These are phyloP conservation scores for Coreoperca whiteheadi DNA, from an alignment of 2,113 vertebrate genomes.

Conservation along the genomic window DNA sequence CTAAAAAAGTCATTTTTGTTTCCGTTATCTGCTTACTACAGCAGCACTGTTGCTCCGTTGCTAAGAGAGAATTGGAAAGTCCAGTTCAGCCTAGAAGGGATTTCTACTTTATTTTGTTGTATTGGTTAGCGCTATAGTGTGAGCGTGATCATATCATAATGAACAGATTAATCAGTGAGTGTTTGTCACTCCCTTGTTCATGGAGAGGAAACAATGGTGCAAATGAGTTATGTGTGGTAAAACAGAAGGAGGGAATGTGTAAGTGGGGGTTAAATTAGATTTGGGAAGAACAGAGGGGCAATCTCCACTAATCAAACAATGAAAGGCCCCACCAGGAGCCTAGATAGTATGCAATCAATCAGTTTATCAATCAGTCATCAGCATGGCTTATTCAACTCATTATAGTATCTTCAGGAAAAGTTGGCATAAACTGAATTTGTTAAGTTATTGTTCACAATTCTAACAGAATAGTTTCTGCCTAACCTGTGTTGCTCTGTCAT, in stretches of 20 bases:
- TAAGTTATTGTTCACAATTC: background rate
- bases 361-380: background rate
- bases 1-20: too few species aligned
- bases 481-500: background rate
- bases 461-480: background rate
- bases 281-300: background rate
- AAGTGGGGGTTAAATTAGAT: slow-evolving; percentile 6
- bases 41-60: background rate
- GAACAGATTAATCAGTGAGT: background rate
- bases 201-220: background rate
- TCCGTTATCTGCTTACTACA: background rate
- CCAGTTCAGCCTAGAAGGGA: background rate
- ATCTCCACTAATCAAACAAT: slow-evolving; percentile 5
- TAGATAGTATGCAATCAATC: background rate
- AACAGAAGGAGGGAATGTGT: background rate
- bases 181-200: background rate
- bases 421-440: background rate
- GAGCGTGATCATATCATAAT: background rate
- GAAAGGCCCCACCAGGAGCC: background rate
- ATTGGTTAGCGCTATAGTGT: background rate
- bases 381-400: background rate
- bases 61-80: background rate
- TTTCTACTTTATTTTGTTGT: background rate
- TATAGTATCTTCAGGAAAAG: background rate
- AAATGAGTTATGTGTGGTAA: background rate